Evolutionary conservation across 2,888 invertebrate species (phyloP), one percentile per base, ranked within the genome.

Genomic region (Lasioglossum malachurum): DNA sequence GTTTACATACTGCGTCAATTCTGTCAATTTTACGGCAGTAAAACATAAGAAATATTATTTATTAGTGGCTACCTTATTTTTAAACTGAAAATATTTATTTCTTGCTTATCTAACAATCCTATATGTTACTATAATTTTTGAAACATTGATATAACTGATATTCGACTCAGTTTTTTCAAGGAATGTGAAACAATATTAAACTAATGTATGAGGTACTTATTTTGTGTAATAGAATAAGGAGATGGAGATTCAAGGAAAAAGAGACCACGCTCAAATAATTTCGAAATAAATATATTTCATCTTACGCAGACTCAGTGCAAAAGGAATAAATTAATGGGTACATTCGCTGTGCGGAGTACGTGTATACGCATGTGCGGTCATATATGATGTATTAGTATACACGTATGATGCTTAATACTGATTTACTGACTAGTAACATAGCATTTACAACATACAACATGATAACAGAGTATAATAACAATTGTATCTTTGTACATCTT

Each of bases 371-470:
- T 46, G 27, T 60, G 27, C 10, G 41, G 8, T 41, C 41, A 10
- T 41, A 41, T 12, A 44, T 44, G 44, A 44, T 44, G 44, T 44
- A 44, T 44, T 44, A 44, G 44, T 44, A 14, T 44, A 44, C 44
- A 44, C 0, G 44, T 44, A 14, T n/a, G 41, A 80, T 75, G 78
- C 41, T 83, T 91, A 93, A 93, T 93, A 93, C 93, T 93, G 93
- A 69, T 49, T 82, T 80, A 38, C 87, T 92, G 93, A 93, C 93
- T 93, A 93, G 93, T 78, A 80, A 86, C 57, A 84, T 84, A 85
- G 86, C 10, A 72, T 73, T 60, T 35, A 44, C 35, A 78, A 79
- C 41, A 41, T 41, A 12, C 12, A 69, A 44, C 67, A 49, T 14
- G 23, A 38, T 38, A 71, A 78, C 14, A 41, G 14, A 41, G 14